Base-by-base conservation (phyloP, 1,140 invertebrate species). In the Drosophila insularis region DNA sequence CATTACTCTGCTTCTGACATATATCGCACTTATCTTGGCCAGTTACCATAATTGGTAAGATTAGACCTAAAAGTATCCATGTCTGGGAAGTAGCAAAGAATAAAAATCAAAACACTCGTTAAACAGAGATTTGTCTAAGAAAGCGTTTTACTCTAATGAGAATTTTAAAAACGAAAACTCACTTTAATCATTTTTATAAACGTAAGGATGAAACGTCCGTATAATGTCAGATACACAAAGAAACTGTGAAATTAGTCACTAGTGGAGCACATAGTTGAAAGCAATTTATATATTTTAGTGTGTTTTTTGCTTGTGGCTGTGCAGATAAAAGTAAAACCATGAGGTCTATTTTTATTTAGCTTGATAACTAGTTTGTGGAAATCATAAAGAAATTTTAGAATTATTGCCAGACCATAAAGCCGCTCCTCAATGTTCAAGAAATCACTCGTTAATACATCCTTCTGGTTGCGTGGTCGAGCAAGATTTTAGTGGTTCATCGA, bases 1-100 rank as follows among this genome's bases (percentile, higher is more conserved):
- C 66, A 7, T 63, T 54, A 66, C 71, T 60, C n/a, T 66, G 62
- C 6, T 50, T 35, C 27, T 78, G 80, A 14, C 82, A 87, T 13
- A 74, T 68, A 72, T 84, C 68, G 21, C 82, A 87, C 10, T 55
- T 32, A 46, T 46, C 39, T 27, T 53, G 43, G 23, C 58, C 37
- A 7, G 68, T 23, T 5, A 72, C 14, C 2, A 32, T 10, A 8
- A 14, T 32, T 32, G 54, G 31, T 17, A 31, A 11, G 32, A 56
- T 3, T 60, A 40, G 4, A 23, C 8, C n/a, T 21, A 61, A 19
- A 21, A 23, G 14, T 5, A 37, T 8, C 1, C 7, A 10, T 19
- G 17, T 6, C 55, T 58, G 11, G 13, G 37, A 56, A 32, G 27
- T 27, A 27, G 5, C 27, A 14, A 56, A 17, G 0, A 2, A 46